Conservation (phyloP, 2,113 vertebrate species). For the Smithornis capensis region DNA sequence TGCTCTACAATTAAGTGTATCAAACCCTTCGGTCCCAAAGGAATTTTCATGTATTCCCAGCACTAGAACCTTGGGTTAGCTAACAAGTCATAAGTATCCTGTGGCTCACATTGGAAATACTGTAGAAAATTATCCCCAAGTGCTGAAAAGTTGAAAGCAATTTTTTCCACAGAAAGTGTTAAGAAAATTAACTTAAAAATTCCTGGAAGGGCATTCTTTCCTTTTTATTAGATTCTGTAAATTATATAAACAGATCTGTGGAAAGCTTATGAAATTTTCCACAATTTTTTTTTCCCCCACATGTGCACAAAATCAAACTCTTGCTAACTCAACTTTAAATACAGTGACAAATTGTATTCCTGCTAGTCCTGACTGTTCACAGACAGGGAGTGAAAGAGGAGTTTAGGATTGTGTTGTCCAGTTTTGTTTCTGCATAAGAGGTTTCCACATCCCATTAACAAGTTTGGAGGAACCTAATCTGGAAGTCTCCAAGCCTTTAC, state of each 20-base stretch:
- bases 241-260: neutral
- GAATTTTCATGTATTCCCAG: neutral
- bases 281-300: neutral
- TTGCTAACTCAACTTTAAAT: neutral
- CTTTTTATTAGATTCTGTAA: neutral
- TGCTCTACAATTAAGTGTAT: neutral
- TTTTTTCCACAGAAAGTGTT: neutral
- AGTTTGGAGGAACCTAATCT: neutral
- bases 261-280: neutral
- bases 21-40: neutral
- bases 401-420: neutral
- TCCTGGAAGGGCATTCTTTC: neutral
- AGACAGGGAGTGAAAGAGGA: neutral
- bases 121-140: neutral
- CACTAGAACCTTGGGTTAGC: neutral
- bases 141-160: neutral
- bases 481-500: neutral
- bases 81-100: neutral
- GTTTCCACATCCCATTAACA: neutral
- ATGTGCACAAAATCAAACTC: neutral
- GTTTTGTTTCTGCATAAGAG: neutral
- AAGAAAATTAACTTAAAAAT: neutral
- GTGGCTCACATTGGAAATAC: accelerated
- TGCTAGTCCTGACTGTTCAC: neutral
- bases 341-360: neutral